A percentile compares a stretch with the other conserved stretches of the same genome.
These are phyloP conservation scores for Muntiacus reevesi DNA, from an alignment of 2,113 vertebrate species.

Conservation along the genomic window DNA sequence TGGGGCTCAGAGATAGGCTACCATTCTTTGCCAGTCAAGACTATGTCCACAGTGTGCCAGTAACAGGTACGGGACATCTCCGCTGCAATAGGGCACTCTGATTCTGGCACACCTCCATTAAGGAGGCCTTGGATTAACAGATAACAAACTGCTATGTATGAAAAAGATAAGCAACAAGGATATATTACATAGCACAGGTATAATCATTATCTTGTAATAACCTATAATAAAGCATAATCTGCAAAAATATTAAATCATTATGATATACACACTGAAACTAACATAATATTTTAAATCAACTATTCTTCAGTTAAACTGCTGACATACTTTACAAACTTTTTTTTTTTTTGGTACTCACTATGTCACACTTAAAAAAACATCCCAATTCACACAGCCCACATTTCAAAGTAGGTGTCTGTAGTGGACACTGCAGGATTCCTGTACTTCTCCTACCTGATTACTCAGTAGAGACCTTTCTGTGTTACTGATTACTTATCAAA, in stretches of 20 bases:
- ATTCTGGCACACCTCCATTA: background rate
- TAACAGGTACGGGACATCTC: background rate
- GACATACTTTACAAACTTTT: background rate
- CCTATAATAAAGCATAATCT: background rate
- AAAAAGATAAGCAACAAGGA: background rate
- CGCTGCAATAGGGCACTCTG: background rate
- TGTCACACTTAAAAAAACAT: background rate
- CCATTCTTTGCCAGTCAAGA: background rate
- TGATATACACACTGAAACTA: background rate
- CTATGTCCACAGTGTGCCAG: background rate
- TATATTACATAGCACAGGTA: background rate
- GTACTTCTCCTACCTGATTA: background rate
- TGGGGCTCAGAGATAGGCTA: background rate
- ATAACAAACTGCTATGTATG: background rate
- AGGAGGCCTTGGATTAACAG: background rate
- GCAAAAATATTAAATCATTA: background rate
- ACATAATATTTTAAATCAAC: background rate
- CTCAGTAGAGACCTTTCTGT: background rate
- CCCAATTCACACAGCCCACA: background rate
- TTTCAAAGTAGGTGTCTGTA: background rate
- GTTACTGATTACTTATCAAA: background rate
- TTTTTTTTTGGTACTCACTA: background rate
- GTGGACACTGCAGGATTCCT: background rate
- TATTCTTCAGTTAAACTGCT: background rate
- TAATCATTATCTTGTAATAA: background rate